These are phyloP conservation scores for Pangasius krempfi DNA, from an alignment of 2,797 vertebrate genomes.

Conservation along the genomic window DNA sequence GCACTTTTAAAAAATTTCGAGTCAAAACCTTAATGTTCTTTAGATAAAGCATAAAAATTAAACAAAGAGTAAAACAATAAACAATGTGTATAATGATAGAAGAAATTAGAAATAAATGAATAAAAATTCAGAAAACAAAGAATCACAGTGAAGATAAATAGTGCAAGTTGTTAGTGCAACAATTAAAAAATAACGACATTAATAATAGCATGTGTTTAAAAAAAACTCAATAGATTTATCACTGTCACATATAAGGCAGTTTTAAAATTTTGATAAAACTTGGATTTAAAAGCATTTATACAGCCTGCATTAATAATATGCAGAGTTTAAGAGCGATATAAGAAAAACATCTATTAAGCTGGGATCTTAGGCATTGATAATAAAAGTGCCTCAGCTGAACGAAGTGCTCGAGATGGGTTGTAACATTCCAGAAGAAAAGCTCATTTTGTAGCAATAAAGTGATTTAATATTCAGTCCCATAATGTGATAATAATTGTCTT, in stretches of 20 bases:
- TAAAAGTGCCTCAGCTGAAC: neutral
- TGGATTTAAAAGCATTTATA: neutral
- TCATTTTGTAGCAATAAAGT: neutral
- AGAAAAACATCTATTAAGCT: neutral
- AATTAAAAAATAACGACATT: neutral
- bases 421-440: neutral
- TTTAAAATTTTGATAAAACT: neutral
- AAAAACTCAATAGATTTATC: neutral
- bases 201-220: neutral
- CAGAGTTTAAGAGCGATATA: neutral
- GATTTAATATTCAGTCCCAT: constrained; percentile 13
- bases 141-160: neutral
- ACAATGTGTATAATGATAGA: too few species aligned
- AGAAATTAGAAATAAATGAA: neutral
- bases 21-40: neutral
- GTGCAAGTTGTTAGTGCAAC: neutral
- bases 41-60: neutral
- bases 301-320: neutral
- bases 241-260: neutral
- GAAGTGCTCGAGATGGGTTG: neutral
- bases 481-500: neutral
- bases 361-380: neutral
- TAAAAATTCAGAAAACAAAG: neutral
- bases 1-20: too few species aligned
- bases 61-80: neutral